phyloP scores from a whole-genome alignment of 2,888 invertebrate species.

The Pristionchus arcanus region DNA sequence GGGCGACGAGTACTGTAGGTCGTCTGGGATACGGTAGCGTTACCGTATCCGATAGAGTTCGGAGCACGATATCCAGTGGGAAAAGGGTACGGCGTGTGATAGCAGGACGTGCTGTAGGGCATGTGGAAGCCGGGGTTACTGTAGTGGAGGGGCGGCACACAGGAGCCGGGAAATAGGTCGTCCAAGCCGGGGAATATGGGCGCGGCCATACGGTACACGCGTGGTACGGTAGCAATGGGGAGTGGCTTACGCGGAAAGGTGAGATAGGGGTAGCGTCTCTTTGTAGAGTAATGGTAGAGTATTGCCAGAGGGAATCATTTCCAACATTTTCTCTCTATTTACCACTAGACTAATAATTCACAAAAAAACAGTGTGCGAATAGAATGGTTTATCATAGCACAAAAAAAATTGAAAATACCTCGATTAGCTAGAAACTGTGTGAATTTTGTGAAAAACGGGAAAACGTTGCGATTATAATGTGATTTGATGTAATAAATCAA shows the following conservation, averaged over 20 bases:
- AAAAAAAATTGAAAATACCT: not conserved
- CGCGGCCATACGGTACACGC: not conserved
- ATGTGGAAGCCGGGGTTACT: not conserved
- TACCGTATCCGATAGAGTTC: not conserved
- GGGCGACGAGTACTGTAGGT: not conserved
- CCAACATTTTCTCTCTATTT: not conserved
- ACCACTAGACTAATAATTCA: not conserved
- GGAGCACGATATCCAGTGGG: too few relatives aligned
- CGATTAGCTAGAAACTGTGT: not conserved
- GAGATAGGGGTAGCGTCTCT: not conserved
- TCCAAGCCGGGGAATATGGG: not conserved
- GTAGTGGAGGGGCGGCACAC: not conserved
- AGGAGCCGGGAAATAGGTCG: not conserved
- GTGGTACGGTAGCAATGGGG: not conserved
- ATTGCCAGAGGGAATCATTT: not conserved
- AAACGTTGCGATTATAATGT: not conserved
- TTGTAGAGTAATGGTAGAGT: not conserved
- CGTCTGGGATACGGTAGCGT: not conserved
- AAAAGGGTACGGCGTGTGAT: not conserved
- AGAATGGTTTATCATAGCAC: not conserved
- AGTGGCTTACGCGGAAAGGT: not conserved
- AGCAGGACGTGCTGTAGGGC: not conserved
- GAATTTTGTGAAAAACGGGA: not conserved
- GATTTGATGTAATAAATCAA: not conserved
- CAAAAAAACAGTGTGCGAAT: too few relatives aligned